Evolutionary conservation across 2,113 vertebrate genomes (phyloP).

Genomic region (Phrynosoma platyrhinos): DNA sequence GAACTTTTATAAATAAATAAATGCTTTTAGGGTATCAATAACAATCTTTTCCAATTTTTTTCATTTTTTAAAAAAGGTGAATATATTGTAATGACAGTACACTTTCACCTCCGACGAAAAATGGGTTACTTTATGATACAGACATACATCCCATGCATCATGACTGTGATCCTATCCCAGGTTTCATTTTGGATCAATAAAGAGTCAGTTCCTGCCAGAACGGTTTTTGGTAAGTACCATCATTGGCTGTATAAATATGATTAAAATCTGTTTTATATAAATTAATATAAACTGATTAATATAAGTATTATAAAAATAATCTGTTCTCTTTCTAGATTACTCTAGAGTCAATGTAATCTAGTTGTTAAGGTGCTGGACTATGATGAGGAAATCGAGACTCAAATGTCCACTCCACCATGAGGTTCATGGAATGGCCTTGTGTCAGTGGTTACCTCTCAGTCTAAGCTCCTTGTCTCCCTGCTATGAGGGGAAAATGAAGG

Average conservation of each 20-base stretch:
- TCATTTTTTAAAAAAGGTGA: constrained; percentile 84
- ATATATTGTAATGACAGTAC: constrained; percentile 98
- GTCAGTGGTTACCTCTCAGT: not conserved
- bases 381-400: not conserved
- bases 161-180: constrained; percentile 99
- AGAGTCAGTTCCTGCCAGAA: constrained; percentile 96
- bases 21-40: not conserved
- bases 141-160: constrained; percentile 99
- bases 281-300: not conserved
- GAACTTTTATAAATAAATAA: not conserved
- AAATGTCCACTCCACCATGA: not conserved
- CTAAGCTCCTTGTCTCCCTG: not conserved
- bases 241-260: constrained; percentile 30
- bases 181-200: constrained; percentile 99
- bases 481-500: not conserved
- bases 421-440: not conserved
- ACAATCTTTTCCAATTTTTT: constrained; percentile 44
- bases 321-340: not conserved
- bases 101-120: constrained; percentile 96
- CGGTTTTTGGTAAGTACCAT: constrained; percentile 92
- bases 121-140: constrained; percentile 99
- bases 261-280: not conserved
- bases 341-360: too few relatives aligned
- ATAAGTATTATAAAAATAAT: not conserved
- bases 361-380: too few relatives aligned